Conservation (phyloP, 2,888 invertebrate species). For the Falcaria lacertinaria region DNA sequence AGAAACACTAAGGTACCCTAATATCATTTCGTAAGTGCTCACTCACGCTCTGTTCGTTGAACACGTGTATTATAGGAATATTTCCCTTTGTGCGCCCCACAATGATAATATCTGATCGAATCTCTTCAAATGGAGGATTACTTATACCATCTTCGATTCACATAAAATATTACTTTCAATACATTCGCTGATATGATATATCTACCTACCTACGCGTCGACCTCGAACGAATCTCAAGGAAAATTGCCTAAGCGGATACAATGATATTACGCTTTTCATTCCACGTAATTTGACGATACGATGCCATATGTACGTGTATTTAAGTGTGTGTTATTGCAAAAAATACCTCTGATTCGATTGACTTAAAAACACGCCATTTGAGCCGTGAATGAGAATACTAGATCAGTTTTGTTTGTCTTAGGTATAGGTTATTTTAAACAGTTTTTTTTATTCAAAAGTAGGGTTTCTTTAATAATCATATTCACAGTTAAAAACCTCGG, state of each 20-base stretch:
- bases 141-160: constrained; percentile 34
- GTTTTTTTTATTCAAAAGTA: too few relatives aligned
- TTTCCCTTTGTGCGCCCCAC: constrained; percentile 41
- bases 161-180: constrained; percentile 42
- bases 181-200: constrained; percentile 13
- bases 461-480: too few relatives aligned
- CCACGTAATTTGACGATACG: constrained; percentile 17
- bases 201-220: constrained; percentile 9
- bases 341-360: constrained; percentile 2
- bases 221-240: constrained; percentile 2
- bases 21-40: not conserved
- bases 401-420: too few relatives aligned
- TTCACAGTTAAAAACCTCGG: too few relatives aligned
- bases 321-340: constrained; percentile 11
- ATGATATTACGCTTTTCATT: constrained; percentile 19
- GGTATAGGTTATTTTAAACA: too few relatives aligned
- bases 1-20: not conserved
- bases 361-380: too few relatives aligned
- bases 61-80: constrained; percentile 15
- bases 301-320: constrained; percentile 4
- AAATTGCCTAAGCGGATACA: constrained; percentile 14
- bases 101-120: constrained; percentile 43
- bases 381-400: too few relatives aligned
- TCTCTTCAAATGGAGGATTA: constrained; percentile 52
- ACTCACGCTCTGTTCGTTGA: constrained; percentile 1